Conservation (phyloP, 2,797 vertebrate genomes). For the Adrianichthys oophorus region DNA sequence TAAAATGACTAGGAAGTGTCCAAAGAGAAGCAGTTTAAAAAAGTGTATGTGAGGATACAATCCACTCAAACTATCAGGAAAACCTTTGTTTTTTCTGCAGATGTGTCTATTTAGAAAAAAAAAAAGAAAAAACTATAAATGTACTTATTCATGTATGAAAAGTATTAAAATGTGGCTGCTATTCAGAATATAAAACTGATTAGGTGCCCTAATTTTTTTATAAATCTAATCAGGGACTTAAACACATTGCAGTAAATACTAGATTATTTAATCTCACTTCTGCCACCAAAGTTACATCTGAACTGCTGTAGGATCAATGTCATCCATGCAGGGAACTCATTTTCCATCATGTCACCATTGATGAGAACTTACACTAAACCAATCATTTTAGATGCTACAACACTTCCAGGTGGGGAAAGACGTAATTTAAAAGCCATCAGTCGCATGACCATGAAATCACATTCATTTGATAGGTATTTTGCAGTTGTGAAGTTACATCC, state of each 20-base stretch:
- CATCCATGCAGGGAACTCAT: conserved; percentile 13
- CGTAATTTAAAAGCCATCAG: conserved; percentile 2
- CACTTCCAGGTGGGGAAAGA: conserved; percentile 3
- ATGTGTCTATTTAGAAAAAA: too few species aligned
- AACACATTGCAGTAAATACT: too few species aligned
- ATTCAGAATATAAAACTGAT: too few species aligned
- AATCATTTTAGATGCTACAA: conserved; percentile 21
- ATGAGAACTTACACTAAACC: conserved; percentile 19
- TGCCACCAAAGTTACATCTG: not conserved
- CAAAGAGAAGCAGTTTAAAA: conserved; percentile 24
- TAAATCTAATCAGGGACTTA: too few species aligned
- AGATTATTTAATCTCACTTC: not conserved
- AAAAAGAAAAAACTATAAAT: too few species aligned
- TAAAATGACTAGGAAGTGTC: conserved; percentile 46
- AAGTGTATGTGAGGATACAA: conserved; percentile 3
- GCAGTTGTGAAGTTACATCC: too few species aligned
- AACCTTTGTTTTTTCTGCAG: too few species aligned
- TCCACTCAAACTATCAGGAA: not conserved
- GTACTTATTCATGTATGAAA: too few species aligned
- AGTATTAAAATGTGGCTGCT: not conserved
- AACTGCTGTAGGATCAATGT: conserved; percentile 2
- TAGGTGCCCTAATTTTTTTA: not conserved
- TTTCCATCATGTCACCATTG: conserved; percentile 4
- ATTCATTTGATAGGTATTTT: too few species aligned
- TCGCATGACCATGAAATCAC: not conserved